Evolutionary conservation across 2,888 invertebrate genomes (phyloP), one percentile per base, ranked within the genome.

Genomic region (Lasioglossum marginatum): DNA sequence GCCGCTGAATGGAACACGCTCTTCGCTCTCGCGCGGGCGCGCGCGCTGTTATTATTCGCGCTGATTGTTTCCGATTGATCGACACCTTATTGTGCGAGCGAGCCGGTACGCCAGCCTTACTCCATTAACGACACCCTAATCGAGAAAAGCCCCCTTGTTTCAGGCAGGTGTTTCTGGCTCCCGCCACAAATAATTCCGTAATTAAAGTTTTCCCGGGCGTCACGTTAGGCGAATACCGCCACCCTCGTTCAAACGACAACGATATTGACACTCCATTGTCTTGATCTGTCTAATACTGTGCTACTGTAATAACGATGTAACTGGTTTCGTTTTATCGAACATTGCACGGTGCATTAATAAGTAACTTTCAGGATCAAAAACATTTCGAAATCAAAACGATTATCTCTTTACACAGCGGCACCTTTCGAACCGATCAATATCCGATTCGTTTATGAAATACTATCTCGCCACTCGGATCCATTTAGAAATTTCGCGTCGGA

Each of bases 21-120:
- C 45, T 63, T 31, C 70, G 63, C 45, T n/a, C 70, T n/a, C 68
- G n/a, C 70, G 70, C 57, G 23, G 16, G 45, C 48, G 1, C 19
- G 48, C 48, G 6, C 19, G n/a, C 34, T 63, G 71, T 80, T 84
- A 85, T 87, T 82, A 84, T 80, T 79, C 82, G 27, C 76, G 75
- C 71, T 72, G 78, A 85, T 88, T 88, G 87, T 85, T 84, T 85
- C 77, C 80, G 80, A 73, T 80, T 79, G 87, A 88, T 87, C 86
- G 85, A 84, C 80, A 78, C 70, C 78, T 85, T 85, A 83, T 81
- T 87, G 83, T 77, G 82, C 66, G 80, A 82, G 79, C 72, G 71
- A 74, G 63, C 70, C 52, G 60, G 31, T 76, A 52, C 66, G 66
- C 52, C 71, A 60, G 70, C 31, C 63, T 81, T 43, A 45, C 60